Base-by-base conservation (phyloP, 2,113 vertebrate species). In the Mionectes macconnelli region DNA sequence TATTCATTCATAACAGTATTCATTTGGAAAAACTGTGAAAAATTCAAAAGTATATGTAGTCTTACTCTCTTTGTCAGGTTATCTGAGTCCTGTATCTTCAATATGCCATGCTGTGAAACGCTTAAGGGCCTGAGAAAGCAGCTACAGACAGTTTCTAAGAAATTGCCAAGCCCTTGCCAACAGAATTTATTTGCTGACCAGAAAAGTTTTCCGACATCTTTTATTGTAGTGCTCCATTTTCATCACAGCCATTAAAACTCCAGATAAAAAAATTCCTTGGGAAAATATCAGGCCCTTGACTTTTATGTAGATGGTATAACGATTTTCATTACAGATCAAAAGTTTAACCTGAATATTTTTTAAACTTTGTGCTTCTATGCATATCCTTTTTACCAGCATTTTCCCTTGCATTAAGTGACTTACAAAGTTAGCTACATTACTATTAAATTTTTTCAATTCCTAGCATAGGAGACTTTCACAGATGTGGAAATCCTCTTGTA, bases 1-100 rank as follows among this genome's bases (percentile, higher is more conserved):
- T 60, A 35, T 50, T 50, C 49, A 50, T 27, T 21, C 6, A 3
- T 49, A 73, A 15, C 50, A 81, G 49, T 44, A 57, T 57, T 89
- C n/a, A 68, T 35, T 89, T 20, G 62, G 55, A 89, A 95, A 81
- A 91, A 45, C 35, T 72, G 30, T 80, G 76, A 94, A 90, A 94
- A 92, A 92, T 24, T 76, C 70, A 31, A 37, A 85, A 73, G 31
- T 55, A 42, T 57, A 45, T 49, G 40, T 28, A 89, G 79, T 57
- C 31, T 74, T 88, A 64, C 30, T 59, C 6, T 24, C 59, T 79
- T 44, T 67, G 42, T 52, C 1, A 10, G 52, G 21, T 82, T 56
- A 55, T 81, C 60, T 33, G 40, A 72, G 56, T 72, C 10, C 30
- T 44, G 52, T 56, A 5, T 17, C 37, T 87, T 68, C 69, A 84